phyloP scores from a whole-genome alignment of 1,140 invertebrate species.

The Forficula auricularia region DNA sequence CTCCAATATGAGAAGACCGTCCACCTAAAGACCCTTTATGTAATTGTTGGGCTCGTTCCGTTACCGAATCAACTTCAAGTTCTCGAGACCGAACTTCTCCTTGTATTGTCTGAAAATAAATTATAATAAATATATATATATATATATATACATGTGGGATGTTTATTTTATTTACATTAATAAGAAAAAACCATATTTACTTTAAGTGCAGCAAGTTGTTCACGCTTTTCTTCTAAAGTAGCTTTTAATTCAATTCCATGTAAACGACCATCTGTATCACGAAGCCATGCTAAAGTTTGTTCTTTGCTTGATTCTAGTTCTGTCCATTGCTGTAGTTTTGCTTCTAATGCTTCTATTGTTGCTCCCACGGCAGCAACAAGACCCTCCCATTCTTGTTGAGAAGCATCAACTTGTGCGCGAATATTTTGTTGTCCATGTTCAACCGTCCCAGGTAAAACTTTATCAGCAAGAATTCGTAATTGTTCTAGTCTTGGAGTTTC shows the following conservation, averaged over 20 bases:
- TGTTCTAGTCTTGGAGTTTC: constrained; percentile 67
- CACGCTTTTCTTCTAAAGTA: constrained; percentile 63
- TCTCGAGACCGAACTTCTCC: constrained; percentile 80
- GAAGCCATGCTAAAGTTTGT: constrained; percentile 68
- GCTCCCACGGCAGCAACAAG: constrained; percentile 50
- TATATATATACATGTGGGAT: too few species aligned
- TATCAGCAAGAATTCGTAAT: constrained; percentile 64
- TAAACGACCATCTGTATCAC: constrained; percentile 70
- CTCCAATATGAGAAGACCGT: constrained; percentile 61
- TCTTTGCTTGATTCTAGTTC: constrained; percentile 81
- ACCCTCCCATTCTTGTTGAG: constrained; percentile 80
- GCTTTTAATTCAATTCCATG: constrained; percentile 78
- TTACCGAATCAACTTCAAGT: constrained; percentile 80
- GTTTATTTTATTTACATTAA: too few species aligned
- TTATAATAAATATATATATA: constrained; percentile 6
- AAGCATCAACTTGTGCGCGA: constrained; percentile 64
- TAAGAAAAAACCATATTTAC: constrained; percentile 15
- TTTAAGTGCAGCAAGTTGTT: constrained; percentile 59
- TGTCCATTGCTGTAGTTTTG: constrained; percentile 73
- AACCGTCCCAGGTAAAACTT: constrained; percentile 75
- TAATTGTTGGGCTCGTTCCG: constrained; percentile 71
- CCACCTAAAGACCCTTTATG: constrained; percentile 42
- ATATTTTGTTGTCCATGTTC: constrained; percentile 73
- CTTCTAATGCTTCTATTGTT: constrained; percentile 58
- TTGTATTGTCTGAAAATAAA: constrained; percentile 42